phyloP scores from a whole-genome alignment of 2,797 vertebrate species.

The Pristis pectinata region DNA sequence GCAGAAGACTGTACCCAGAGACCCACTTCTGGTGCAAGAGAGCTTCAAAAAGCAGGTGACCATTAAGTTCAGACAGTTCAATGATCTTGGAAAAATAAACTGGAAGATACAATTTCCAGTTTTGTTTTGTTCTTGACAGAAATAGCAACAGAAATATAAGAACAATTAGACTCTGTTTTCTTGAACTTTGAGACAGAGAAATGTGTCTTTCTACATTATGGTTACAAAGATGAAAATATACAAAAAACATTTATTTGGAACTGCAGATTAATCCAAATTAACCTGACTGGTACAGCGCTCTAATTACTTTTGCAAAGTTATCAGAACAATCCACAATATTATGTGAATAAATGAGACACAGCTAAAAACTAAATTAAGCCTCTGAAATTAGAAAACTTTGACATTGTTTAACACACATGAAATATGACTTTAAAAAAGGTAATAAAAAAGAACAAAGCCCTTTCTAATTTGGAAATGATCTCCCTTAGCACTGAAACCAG shows the following conservation, averaged over 20 bases:
- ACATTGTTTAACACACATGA: neutral
- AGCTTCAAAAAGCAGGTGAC: too few species aligned
- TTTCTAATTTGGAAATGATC: conserved; percentile 18
- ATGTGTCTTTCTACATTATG: too few species aligned
- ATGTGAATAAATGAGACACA: neutral
- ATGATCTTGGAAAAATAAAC: neutral
- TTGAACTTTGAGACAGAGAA: neutral
- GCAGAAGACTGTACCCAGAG: too few species aligned
- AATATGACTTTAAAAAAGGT: neutral
- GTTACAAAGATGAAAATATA: neutral
- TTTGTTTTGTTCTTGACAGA: neutral
- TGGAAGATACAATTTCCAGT: neutral
- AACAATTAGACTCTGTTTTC: neutral
- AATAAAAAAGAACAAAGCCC: neutral
- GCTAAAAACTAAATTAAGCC: neutral
- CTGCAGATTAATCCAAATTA: neutral
- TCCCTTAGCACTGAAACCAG: neutral
- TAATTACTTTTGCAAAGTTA: neutral
- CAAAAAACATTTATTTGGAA: neutral
- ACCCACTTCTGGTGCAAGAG: too few species aligned
- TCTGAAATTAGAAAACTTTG: neutral
- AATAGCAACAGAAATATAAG: neutral
- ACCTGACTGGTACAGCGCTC: neutral
- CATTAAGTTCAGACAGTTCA: too few species aligned
- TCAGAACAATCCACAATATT: neutral